Evolutionary conservation across 1,140 invertebrate species (phyloP), one percentile per base, ranked within the genome.

Genomic region (Listronotus bonariensis): DNA sequence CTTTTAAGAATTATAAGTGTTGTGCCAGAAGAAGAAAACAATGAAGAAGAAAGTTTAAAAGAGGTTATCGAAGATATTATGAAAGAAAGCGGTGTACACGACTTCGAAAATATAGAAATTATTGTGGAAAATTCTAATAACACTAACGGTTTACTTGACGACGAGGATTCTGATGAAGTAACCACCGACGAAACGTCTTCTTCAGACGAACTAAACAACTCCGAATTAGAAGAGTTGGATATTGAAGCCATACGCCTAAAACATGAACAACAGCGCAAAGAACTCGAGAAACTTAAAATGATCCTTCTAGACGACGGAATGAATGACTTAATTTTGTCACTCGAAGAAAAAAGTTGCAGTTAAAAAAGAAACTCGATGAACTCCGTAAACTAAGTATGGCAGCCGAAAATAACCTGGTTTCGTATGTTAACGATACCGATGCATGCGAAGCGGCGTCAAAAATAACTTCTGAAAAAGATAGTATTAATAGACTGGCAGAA

Each of bases 331-430:
- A 66, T 78, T 20, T 68, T 45, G 2, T 69, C 51, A 34, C 53
- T 79, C 5, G 77, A 79, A 64, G 71, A 73, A 11, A 79, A 79
- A 75, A 75, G 55, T 59, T 51, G 3, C 59, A 73, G 53, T 53
- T 79, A 10, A 66, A 76, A 48, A 40, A 72, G 58, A 76, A 74
- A 67, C 68, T 79, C n/a, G 73, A 77, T 42, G 74, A 75, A 51
- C 58, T 79, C 18, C 68, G 76, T 11, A 72, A 74, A 20, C 54
- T 77, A n/a, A 74, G 68, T 32, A 62, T 74, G 12, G 53, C 58
- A 5, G 56, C 66, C 26, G 72, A 77, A 55, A 76, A 72, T 57
- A 73, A 71, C 55, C 52, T 73, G 20, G 67, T 78, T n/a, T 73
- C 72, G 32, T 77, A 75, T 40, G 71, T 73, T 6, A 71, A 67